Percentiles rank a stretch among this genome's conserved stretches.
phyloP scores from a whole-genome alignment of 2,797 vertebrate species.

The Onychomys leucogaster region DNA sequence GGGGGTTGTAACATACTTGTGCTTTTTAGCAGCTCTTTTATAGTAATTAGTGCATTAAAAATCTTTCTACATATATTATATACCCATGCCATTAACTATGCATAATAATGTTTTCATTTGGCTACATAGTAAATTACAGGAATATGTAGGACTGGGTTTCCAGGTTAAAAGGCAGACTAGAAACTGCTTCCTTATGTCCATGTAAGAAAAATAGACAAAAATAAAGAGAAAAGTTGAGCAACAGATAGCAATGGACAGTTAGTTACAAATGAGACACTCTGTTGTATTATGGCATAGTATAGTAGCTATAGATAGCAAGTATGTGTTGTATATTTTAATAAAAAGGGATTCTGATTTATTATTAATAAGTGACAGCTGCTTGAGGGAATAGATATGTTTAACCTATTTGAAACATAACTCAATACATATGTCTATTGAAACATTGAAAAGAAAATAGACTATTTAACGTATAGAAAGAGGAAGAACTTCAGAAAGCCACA shows the following conservation, averaged over 20 bases:
- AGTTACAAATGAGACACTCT: background rate
- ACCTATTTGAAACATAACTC: background rate
- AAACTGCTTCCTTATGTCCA: background rate
- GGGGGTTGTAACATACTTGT: slow-evolving; percentile 15
- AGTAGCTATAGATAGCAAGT: background rate
- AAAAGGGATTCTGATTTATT: background rate
- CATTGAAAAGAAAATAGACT: background rate
- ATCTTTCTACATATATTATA: background rate
- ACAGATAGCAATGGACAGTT: background rate
- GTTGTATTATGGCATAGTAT: background rate
- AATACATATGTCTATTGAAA: background rate
- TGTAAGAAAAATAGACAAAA: background rate
- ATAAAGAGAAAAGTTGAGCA: background rate
- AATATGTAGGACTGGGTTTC: background rate
- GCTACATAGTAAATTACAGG: background rate
- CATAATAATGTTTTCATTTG: slow-evolving; percentile 7
- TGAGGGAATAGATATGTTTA: background rate
- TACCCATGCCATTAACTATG: background rate
- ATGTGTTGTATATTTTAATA: background rate
- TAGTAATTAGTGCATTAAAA: background rate
- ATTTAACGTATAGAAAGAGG: background rate
- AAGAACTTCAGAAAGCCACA: background rate
- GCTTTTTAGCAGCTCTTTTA: slow-evolving; percentile 18
- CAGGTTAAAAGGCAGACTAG: background rate
- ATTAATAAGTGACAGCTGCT: background rate